Percentiles rank a stretch among this genome's conserved stretches.
Evolutionary conservation across 2,797 vertebrate species (phyloP).

Genomic region (Neosilurus mollespiculum): DNA sequence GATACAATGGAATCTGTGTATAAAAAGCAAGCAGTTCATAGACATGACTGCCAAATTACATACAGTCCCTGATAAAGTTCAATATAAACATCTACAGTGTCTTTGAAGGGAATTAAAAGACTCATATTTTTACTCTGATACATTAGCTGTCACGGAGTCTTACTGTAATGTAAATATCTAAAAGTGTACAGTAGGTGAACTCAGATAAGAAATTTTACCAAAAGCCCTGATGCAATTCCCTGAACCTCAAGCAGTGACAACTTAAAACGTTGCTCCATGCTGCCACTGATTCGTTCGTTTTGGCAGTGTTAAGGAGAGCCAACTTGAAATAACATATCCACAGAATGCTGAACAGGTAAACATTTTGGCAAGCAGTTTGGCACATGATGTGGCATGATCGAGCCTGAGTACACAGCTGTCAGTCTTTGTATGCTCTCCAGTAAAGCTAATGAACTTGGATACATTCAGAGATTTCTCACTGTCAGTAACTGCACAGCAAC

Average conservation of each 20-base stretch:
- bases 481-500: background rate
- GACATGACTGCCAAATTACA: slow-evolving; percentile 17
- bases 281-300: background rate
- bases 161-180: background rate
- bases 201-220: background rate
- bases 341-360: slow-evolving; percentile 30
- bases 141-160: background rate
- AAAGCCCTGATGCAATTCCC: background rate
- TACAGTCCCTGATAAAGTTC: slow-evolving; percentile 17
- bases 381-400: slow-evolving; percentile 41
- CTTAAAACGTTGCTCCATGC: background rate
- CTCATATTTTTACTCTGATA: slow-evolving; percentile 10
- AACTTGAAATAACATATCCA: slow-evolving; percentile 47
- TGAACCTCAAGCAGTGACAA: background rate
- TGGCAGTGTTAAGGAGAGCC: too few species aligned
- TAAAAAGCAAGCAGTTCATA: slow-evolving; percentile 10
- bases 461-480: slow-evolving; percentile 19
- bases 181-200: background rate
- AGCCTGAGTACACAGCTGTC: slow-evolving; percentile 36
- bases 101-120: slow-evolving; percentile 6
- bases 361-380: slow-evolving; percentile 45
- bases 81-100: background rate
- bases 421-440: slow-evolving; percentile 32
- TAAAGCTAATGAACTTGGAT: slow-evolving; percentile 27
- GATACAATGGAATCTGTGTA: slow-evolving; percentile 33